Base-by-base conservation (phyloP, 2,797 vertebrate genomes). In the Chlorospingus semifuscus region DNA sequence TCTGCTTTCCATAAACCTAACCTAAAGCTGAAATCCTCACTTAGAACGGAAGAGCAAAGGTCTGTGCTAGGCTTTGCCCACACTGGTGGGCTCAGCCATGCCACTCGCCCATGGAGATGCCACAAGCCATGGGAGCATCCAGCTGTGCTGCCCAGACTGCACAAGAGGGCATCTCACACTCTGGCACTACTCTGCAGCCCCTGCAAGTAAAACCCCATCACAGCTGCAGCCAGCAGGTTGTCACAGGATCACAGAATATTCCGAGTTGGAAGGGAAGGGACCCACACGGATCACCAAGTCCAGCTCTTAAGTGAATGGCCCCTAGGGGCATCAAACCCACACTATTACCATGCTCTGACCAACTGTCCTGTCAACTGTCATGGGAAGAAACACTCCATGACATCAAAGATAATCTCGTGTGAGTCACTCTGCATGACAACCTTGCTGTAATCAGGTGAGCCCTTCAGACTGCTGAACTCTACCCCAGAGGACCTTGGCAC, bases 361-460 rank as follows among this genome's bases (percentile, higher is more conserved):
- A 87, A 56, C 42, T 56, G 30, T 80, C 55, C 93, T 78, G 79
- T 78, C 93, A 89, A 74, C 49, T 27, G 14, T 66, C 63, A 89
- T 3, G 39, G 61, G 93, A 95, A 97, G 83, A 76, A 92, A 84
- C 70, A 75, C 46, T 70, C 3, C 12, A 70, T 50, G 86, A 96
- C 95, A 96, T 95, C 94, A 75, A 95, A 97, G 92, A 86, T 90
- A 88, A 96, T 71, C 77, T 88, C 1, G 0, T 37, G 63, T 89
- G 95, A 97, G 93, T 97, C 96, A 97, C 82, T 64, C 30, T 68
- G 89, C 94, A 87, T 27, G 82, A 93, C 37, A 34, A 59, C 89
- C 72, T 86, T 70, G 61, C 39, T 70, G 84, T 59, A 86, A 97
- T 90, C 53, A 66, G 94, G 85, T 85, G 79, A 93, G 93, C 83